These are phyloP conservation scores for Raja brachyura DNA, from an alignment of 2,113 vertebrate genomes.

Conservation along the genomic window DNA sequence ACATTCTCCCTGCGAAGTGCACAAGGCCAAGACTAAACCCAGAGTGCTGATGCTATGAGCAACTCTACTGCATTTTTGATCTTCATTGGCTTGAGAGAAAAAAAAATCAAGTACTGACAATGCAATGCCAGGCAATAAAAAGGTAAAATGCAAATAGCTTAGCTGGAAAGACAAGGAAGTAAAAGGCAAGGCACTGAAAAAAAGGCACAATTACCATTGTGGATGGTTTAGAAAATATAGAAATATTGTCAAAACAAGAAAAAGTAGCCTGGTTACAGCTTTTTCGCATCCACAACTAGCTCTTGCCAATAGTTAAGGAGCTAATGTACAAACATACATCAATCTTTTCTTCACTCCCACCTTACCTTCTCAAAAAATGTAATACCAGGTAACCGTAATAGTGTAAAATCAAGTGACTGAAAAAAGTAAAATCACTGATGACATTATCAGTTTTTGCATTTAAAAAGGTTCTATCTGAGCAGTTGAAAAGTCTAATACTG, in stretches of 20 bases:
- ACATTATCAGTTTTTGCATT: background rate
- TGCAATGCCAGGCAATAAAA: background rate
- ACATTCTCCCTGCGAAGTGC: too few species aligned
- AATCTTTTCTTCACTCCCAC: background rate
- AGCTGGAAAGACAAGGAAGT: background rate
- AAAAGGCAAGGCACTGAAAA: background rate
- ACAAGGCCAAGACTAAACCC: too few species aligned
- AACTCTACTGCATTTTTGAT: too few species aligned
- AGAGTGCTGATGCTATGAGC: too few species aligned
- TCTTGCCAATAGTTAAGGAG: background rate
- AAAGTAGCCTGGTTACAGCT: background rate
- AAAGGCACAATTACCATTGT: background rate
- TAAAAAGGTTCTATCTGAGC: background rate
- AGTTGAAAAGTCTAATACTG: background rate
- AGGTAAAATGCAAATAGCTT: background rate
- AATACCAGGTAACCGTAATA: too few species aligned
- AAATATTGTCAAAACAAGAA: background rate
- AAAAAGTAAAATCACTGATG: background rate
- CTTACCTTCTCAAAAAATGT: background rate
- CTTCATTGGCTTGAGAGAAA: too few species aligned
- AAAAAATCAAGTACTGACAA: too few species aligned
- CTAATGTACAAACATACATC: background rate
- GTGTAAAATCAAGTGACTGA: background rate
- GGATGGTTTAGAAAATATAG: background rate
- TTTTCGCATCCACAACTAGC: background rate